phyloP scores from a whole-genome alignment of 2,113 vertebrate species.

The Blennius ocellaris region DNA sequence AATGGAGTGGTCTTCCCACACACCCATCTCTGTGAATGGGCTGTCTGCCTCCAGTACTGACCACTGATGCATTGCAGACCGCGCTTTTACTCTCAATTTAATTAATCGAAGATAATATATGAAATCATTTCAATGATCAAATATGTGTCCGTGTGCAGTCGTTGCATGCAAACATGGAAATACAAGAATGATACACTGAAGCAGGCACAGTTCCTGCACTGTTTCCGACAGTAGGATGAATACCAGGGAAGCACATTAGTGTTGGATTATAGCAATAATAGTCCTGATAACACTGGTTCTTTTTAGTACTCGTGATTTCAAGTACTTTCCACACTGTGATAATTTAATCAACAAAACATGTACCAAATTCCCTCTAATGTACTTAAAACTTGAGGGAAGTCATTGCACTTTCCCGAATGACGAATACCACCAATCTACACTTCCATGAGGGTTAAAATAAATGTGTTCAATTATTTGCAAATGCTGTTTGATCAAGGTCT shows the following conservation, averaged over 20 bases:
- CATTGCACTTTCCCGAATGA: conserved; percentile 2
- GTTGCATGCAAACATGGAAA: no score
- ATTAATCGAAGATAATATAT: not conserved
- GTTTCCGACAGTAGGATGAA: not conserved
- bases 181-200: no score
- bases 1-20: conserved; percentile 30
- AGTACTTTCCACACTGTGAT: not conserved
- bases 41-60: not conserved
- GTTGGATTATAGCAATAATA: not conserved
- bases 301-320: not conserved
- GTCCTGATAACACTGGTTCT: not conserved
- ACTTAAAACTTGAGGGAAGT: conserved; percentile 17
- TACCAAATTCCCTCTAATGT: conserved; percentile 26
- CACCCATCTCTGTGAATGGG: conserved; percentile 16
- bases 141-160: no score
- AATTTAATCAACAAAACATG: conserved; percentile 25
- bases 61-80: conserved; percentile 17
- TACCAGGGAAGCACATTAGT: not conserved
- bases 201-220: not conserved
- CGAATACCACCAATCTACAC: conserved; percentile 25
- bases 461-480: conserved; percentile 31
- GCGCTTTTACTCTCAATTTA: not conserved
- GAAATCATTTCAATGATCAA: no score
- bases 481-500: conserved; percentile 36
- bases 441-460: conserved; percentile 33